Evolutionary conservation across 1,140 invertebrate genomes (phyloP), one percentile per base, ranked within the genome.

Genomic region (Zophobas morio): DNA sequence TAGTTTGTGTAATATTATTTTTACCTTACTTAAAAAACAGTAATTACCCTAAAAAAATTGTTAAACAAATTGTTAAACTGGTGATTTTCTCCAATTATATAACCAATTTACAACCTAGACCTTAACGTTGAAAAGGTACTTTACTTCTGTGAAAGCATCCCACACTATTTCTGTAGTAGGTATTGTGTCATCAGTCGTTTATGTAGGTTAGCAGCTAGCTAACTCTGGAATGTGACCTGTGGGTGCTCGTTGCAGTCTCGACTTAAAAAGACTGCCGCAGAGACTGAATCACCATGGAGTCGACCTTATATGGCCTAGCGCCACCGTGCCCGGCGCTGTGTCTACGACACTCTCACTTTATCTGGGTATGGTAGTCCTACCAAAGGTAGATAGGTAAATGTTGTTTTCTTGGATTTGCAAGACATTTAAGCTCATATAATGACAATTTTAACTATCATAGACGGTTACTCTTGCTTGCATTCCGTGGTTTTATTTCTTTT

Each of bases 251-350:
- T 73, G 71, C 71, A 56, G 71, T 73, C 71, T 73, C 51, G 49
- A 47, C 71, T 73, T 72, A 49, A 73, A 73, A 73, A 73, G 71
- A 73, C 51, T 73, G 71, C 71, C 71, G 71, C 71, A 56, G 54
- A 73, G 71, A 73, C 71, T 73, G 71, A 73, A 73, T 73, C 71
- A 73, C 71, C 71, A 73, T 73, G 71, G 46, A 73, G 71, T 73
- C 71, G 35, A 40, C 71, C 71, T 73, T 73, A 73, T 73, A 73
- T 54, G 71, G 71, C 49, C 71, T 73, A 73, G 71, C 71, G 71
- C 71, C 71, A 73, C 49, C 49, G 71, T 34, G 71, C 47, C 71
- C 71, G 71, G 71, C 71, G 71, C 71, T 73, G 53, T 73, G 56
- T 54, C 51, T 20, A 42, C 71, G 20, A 40, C 71, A 73, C 51